Conservation (phyloP, 1,140 invertebrate genomes). For the Psix sp. region DNA sequence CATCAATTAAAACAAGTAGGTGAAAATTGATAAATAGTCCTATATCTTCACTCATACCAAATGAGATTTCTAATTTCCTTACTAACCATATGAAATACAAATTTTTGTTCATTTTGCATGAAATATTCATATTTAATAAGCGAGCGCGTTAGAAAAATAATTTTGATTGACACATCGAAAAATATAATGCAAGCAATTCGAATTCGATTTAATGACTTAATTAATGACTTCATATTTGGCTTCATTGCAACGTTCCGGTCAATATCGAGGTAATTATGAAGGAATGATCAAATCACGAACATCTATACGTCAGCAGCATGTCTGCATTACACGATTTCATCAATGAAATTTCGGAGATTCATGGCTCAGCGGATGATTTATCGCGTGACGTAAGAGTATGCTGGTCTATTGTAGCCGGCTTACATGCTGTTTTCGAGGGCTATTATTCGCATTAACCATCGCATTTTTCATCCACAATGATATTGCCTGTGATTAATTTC, state of each 20-base stretch:
- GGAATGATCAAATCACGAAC: constrained; percentile 32
- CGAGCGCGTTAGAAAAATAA: too few relatives aligned
- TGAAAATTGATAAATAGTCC: too few relatives aligned
- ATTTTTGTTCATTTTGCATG: too few relatives aligned
- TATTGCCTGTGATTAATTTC: constrained; percentile 4
- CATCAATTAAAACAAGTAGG: too few relatives aligned
- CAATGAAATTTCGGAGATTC: constrained; percentile 55
- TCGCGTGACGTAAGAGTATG: constrained; percentile 39
- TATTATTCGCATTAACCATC: neutral
- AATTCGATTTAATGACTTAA: constrained; percentile 13
- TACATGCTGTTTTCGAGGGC: neutral
- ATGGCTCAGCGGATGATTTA: constrained; percentile 41
- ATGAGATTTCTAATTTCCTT: too few relatives aligned
- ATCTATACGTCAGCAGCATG: constrained; percentile 46
- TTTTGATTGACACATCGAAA: too few relatives aligned
- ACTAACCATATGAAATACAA: too few relatives aligned
- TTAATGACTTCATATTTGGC: constrained; percentile 9
- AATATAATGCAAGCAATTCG: neutral
- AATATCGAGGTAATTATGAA: constrained; percentile 40
- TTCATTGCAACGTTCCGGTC: constrained; percentile 27
- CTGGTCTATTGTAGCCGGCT: constrained; percentile 26
- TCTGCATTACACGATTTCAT: constrained; percentile 48
- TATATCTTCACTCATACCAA: too few relatives aligned
- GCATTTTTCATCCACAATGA: constrained; percentile 1
- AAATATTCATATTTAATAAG: too few relatives aligned